Percentiles rank a stretch among this genome's conserved stretches.
These are phyloP conservation scores for Alces alces DNA, from an alignment of 2,113 vertebrate species.

Conservation along the genomic window DNA sequence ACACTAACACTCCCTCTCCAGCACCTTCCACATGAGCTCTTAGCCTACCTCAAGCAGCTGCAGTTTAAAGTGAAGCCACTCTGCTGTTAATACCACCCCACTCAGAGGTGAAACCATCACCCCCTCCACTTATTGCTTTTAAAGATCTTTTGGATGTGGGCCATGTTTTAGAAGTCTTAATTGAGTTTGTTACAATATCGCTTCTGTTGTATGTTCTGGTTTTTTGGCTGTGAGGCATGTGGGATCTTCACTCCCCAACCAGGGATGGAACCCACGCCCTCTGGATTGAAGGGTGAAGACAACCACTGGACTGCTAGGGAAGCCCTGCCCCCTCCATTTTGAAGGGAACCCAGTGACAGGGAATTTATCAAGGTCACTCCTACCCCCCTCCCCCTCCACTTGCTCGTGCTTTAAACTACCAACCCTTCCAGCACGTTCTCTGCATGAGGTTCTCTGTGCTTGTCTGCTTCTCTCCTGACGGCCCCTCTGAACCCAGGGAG, in stretches of 20 bases:
- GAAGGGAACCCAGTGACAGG: background rate
- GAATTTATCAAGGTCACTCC: accelerated
- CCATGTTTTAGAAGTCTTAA: background rate
- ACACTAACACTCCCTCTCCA: background rate
- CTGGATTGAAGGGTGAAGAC: background rate
- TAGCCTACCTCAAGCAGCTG: background rate
- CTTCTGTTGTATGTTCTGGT: background rate
- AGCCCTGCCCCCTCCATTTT: background rate
- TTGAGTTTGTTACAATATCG: background rate
- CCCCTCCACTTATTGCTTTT: background rate
- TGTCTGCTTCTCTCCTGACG: background rate
- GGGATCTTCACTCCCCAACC: background rate
- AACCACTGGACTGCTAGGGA: background rate
- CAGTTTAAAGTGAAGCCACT: background rate
- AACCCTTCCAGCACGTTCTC: background rate
- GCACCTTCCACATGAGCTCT: background rate
- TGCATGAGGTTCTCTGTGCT: background rate
- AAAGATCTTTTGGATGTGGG: background rate
- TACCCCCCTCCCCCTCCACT: background rate
- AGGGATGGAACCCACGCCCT: background rate
- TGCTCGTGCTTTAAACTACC: background rate
- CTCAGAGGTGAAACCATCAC: background rate
- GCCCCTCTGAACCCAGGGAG: background rate
- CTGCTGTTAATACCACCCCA: background rate
- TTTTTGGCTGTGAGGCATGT: background rate